Percentiles rank a stretch among this genome's conserved stretches.
Conservation (phyloP, 2,113 vertebrate genomes). For the Narcine bancroftii region DNA sequence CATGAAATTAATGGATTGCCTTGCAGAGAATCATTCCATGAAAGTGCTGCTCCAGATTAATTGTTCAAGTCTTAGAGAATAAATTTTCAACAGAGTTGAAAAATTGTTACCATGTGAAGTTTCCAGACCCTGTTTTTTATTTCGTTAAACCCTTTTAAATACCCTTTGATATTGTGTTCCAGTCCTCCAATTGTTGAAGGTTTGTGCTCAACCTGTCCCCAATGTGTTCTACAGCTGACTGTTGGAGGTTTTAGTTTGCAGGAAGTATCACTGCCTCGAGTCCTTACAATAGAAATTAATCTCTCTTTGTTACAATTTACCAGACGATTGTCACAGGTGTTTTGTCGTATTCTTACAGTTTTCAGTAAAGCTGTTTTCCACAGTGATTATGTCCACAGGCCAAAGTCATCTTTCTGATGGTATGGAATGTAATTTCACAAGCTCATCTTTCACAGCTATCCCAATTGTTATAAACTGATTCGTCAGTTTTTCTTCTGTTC, state of each 20-base stretch:
- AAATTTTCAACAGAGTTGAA: neutral
- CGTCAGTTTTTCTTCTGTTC: conserved; percentile 37
- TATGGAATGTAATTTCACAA: conserved; percentile 38
- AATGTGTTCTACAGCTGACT: neutral
- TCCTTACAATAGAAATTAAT: conserved; percentile 1
- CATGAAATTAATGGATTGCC: too few species aligned
- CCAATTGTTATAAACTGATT: conserved; percentile 33
- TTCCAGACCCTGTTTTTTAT: neutral
- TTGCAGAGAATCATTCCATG: too few species aligned
- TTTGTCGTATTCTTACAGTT: neutral
- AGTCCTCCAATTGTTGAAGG: neutral
- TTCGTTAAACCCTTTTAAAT: too few species aligned
- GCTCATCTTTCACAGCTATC: conserved; percentile 12
- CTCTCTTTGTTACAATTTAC: conserved; percentile 14
- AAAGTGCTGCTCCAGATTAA: neutral
- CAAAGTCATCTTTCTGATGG: neutral
- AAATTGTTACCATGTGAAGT: neutral
- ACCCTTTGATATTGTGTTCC: neutral
- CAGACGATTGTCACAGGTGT: neutral
- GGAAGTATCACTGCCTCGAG: neutral
- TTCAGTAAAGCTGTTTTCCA: neutral
- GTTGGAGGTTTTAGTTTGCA: neutral
- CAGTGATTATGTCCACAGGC: neutral
- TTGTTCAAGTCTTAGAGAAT: neutral
- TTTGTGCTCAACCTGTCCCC: neutral